Base-by-base conservation (phyloP, 1,140 invertebrate species). In the Drosophila lini region DNA sequence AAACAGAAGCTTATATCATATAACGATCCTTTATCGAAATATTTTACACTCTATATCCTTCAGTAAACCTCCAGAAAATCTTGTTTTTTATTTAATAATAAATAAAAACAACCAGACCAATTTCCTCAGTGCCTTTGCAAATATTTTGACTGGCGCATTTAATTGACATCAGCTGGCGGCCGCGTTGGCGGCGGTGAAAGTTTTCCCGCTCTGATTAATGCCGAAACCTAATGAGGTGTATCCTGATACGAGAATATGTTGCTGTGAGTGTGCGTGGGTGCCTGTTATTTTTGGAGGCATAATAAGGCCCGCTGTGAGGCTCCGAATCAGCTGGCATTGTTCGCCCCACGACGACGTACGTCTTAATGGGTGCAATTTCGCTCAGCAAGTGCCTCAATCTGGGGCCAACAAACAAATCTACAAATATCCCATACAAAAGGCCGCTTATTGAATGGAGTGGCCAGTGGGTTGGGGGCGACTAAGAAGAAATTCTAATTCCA, bases 171-270 rank as follows among this genome's bases (percentile, higher is more conserved):
- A 75, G 41, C 64, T 60, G 58, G 50, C 31, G 41, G 31, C 13
- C n/a, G 41, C 34, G 34, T 22, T 22, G 50, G 50, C 34, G 22
- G 48, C n/a, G 15, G 22, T 44, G 34, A 44, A 67, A 77, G 55
- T 55, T 56, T 41, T 55, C 34, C 56, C 41, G 52, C 41, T 62
- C 63, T 88, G 82, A 88, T 86, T 86, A 85, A 85, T 79, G 80
- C 58, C 55, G 61, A 53, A 67, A 67, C 77, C 83, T 83, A 86
- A 86, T 88, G 84, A 86, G 83, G 80, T 83, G 80, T 77, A 76
- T 68, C 57, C 67, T 61, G 62, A 81, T 86, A 60, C 57, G 69
- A 48, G 34, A 59, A 81, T 86, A 78, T 58, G 61, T 25, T 25
- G 13, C 44, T 9, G 25, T 50, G 28, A 28, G 34, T 58, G 38